Evolutionary conservation across 2,797 vertebrate species (phyloP), one percentile per base, ranked within the genome.

Genomic region (Gymnoscopelus microlampas): DNA sequence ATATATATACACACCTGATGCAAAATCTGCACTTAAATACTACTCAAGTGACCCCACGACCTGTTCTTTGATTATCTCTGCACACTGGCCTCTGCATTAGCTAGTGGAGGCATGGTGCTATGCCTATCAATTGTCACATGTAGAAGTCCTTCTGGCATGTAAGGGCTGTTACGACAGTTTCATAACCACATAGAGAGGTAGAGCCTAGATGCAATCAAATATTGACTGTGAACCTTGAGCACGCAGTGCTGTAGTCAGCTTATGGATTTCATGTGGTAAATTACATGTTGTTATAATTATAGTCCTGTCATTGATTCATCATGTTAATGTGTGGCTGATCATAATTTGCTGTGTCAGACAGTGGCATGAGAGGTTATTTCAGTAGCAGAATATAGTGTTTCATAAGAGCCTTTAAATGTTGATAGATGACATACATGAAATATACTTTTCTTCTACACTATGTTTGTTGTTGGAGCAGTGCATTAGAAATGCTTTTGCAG

Each of bases 101-200:
- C 57, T 32, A 29, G 8, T 10, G 19, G 23, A 3, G 13, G 44
- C 47, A 50, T 23, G 10, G 3, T 73, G 60, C 66, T 67, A 65
- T 24, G 65, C 80, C 80, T 60, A 79, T 76, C 71, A 82, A 79
- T 82, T 77, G 68, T 63, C 50, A 32, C 60, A 64, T 4, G 1
- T 53, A 65, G 9, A 4, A 32, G 74, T 53, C 73, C 62, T 50
- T 55, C 60, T 57, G 63, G 56, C 70, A 57, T 44, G 11, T 63
- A 24, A 1, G 0, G 23, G 50, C 63, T 53, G 13, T 39, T 23
- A 12, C 59, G 23, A 60, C 51, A 9, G 29, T 73, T 58, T 73
- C 53, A 49, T 24, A 60, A 60, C 47, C 71, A 65, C 71, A 73
- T 23, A 60, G 51, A 50, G 51, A 61, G 23, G 29, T 3, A 3